phyloP scores from a whole-genome alignment of 1,140 invertebrate genomes.

The Drosophila erecta region DNA sequence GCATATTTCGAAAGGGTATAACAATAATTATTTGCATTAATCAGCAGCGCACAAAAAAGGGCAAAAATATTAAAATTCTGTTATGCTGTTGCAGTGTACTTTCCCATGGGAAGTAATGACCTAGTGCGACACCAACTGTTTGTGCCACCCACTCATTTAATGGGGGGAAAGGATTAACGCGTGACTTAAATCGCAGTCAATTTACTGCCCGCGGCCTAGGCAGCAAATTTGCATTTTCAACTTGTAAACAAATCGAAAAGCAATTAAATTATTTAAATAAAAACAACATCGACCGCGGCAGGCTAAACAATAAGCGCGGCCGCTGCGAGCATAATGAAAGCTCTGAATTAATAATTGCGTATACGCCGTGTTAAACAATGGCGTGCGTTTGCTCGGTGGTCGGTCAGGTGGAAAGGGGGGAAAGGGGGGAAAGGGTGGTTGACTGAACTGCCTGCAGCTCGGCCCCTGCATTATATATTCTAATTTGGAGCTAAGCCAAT shows the following conservation, averaged over 20 bases:
- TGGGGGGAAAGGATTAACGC: slow-evolving; percentile 44
- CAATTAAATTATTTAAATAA: slow-evolving; percentile 83
- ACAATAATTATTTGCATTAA: no score
- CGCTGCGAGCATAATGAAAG: slow-evolving; percentile 71
- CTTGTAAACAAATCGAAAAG: slow-evolving; percentile 83
- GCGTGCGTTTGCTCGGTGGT: background rate
- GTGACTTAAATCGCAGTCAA: slow-evolving; percentile 75
- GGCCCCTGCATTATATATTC: slow-evolving; percentile 58
- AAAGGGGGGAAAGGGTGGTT: no score
- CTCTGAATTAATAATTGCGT: slow-evolving; percentile 74
- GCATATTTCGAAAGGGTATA: no score
- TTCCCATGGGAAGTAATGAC: no score
- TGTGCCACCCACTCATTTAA: slow-evolving; percentile 27
- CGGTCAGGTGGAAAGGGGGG: background rate
- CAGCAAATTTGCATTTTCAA: slow-evolving; percentile 76
- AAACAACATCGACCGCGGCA: slow-evolving; percentile 60
- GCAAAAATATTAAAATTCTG: no score
- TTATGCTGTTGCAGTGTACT: no score
- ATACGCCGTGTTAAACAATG: slow-evolving; percentile 49
- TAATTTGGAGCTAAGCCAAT: slow-evolving; percentile 58
- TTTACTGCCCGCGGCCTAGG: slow-evolving; percentile 69
- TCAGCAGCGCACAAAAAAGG: no score
- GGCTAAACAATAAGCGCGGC: slow-evolving; percentile 57
- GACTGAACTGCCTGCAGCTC: slow-evolving; percentile 1
- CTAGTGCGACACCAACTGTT: background rate